Evolutionary conservation across 2,797 vertebrate genomes (phyloP).

Genomic region (Tapirus indicus): DNA sequence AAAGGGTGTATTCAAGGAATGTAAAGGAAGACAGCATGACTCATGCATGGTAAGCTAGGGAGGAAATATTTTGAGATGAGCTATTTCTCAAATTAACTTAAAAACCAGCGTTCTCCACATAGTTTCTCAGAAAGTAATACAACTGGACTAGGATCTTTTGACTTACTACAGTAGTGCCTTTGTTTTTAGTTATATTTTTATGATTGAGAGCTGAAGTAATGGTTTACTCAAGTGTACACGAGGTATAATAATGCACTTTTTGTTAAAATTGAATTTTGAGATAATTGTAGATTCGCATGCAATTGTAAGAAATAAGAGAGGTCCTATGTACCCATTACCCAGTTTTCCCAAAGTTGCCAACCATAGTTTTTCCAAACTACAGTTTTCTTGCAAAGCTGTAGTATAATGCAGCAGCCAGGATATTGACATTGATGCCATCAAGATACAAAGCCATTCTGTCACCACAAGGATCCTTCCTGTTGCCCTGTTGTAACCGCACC

Average conservation of each 20-base stretch:
- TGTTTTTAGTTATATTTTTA: neutral
- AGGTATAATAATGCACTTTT: neutral
- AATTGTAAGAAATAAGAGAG: neutral
- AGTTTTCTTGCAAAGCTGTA: slow-evolving; percentile 1
- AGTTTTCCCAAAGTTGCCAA: neutral
- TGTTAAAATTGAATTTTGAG: neutral
- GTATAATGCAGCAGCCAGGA: neutral
- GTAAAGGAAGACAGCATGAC: neutral
- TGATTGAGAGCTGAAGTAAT: neutral
- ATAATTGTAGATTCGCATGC: neutral
- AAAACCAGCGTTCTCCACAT: neutral
- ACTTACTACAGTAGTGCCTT: neutral
- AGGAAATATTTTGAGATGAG: neutral
- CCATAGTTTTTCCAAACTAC: neutral
- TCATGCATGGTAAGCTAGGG: neutral
- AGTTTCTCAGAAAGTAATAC: neutral
- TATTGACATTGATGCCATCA: neutral
- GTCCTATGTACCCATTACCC: neutral
- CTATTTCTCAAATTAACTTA: neutral
- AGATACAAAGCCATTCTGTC: neutral
- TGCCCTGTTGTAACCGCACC: neutral
- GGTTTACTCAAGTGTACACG: neutral
- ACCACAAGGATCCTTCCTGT: neutral
- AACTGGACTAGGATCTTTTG: neutral
- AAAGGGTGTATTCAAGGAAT: neutral